phyloP scores from a whole-genome alignment of 2,113 vertebrate species.

The Grantiella picta region DNA sequence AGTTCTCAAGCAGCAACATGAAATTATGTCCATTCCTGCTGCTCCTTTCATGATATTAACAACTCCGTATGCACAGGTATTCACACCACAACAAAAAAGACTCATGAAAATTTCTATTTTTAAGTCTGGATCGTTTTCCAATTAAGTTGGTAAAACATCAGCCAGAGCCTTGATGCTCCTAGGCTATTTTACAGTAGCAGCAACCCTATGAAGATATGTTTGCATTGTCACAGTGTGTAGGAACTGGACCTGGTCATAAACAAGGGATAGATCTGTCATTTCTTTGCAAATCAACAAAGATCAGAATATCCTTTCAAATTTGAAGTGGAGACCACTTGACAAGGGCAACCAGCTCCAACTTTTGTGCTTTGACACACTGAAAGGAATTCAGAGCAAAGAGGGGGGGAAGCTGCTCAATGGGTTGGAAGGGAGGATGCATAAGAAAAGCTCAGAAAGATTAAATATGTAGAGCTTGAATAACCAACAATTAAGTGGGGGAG shows the following conservation, averaged over 20 bases:
- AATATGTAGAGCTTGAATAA: constrained; percentile 64
- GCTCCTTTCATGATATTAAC: background rate
- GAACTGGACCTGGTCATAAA: background rate
- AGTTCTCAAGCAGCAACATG: background rate
- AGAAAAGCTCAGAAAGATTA: constrained; percentile 53
- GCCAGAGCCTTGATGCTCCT: background rate
- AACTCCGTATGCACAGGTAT: background rate
- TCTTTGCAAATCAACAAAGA: background rate
- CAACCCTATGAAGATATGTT: background rate
- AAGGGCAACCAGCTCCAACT: background rate
- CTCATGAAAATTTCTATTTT: background rate
- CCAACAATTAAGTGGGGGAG: constrained; percentile 57
- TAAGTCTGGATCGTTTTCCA: background rate
- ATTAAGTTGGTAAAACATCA: background rate
- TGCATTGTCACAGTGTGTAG: background rate
- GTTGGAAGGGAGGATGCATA: background rate
- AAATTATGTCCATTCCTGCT: background rate
- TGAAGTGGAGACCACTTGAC: background rate
- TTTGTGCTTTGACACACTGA: background rate
- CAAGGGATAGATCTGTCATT: background rate
- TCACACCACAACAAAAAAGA: background rate
- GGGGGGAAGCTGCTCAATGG: background rate
- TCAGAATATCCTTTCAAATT: background rate
- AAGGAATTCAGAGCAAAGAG: background rate
- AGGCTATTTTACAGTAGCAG: background rate